A percentile compares a stretch with the other conserved stretches of the same genome.
Evolutionary conservation across 2,113 vertebrate species (phyloP).

Genomic region (Sula dactylatra): DNA sequence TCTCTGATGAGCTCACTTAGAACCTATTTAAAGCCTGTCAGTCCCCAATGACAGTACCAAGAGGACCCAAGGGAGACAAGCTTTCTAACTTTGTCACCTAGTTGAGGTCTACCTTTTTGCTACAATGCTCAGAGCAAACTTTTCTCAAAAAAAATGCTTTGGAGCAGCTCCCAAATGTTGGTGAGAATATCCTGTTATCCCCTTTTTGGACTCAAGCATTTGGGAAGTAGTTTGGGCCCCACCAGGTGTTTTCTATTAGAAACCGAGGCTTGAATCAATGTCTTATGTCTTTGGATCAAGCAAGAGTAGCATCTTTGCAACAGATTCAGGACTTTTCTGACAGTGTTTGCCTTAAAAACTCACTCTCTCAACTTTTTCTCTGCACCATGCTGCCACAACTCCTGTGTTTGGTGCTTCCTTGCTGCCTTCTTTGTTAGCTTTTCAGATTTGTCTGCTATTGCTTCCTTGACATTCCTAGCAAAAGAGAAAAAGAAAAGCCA

Average conservation of each 20-base stretch:
- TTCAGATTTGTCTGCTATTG: neutral
- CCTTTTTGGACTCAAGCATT: neutral
- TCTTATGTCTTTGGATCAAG: neutral
- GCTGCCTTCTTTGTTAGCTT: neutral
- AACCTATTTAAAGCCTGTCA: neutral
- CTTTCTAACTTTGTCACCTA: neutral
- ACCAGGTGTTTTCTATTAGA: slow-evolving; percentile 11
- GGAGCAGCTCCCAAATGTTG: neutral
- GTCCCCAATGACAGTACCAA: neutral
- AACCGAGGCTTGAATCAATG: neutral
- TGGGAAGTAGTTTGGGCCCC: neutral
- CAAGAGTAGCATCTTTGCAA: slow-evolving; percentile 17
- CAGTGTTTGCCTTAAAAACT: neutral
- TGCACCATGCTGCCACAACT: neutral
- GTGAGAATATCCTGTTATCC: neutral
- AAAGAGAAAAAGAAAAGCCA: neutral
- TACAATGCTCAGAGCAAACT: neutral
- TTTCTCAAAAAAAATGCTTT: neutral
- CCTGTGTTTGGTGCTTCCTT: neutral
- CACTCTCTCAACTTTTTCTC: neutral
- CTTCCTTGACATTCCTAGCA: neutral
- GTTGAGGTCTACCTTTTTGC: neutral
- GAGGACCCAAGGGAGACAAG: neutral
- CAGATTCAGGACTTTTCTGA: neutral
- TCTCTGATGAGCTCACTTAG: neutral